Evolutionary conservation across 2,797 vertebrate genomes (phyloP), one percentile per base, ranked within the genome.

Genomic region (Phoebastria nigripes): DNA sequence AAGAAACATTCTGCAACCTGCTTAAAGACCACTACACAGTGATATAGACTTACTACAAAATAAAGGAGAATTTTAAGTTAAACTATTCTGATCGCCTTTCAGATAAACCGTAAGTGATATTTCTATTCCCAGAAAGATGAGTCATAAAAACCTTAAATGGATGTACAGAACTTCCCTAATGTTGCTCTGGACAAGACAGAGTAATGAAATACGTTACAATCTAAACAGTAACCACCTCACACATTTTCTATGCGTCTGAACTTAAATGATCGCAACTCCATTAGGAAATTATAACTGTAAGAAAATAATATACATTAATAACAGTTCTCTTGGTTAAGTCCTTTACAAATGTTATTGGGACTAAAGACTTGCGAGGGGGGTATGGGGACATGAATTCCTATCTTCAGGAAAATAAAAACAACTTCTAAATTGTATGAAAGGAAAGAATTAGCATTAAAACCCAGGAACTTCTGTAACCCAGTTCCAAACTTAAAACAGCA

Each of bases 401-500:
- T 19, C 44, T 73, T 91, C 21, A 67, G 11, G n/a, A 87, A 87
- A 76, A 84, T 21, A 78, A 65, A 85, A 93, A 42, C 37, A 91
- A 66, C 49, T 66, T 84, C 56, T 69, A 49, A 91, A 77, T 22
- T 63, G 16, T n/a, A 80, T 18, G 8, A 54, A 93, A 91, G 33
- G 25, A 71, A 89, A 87, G 26, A 95, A 90, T 26, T 44, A 82
- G 25, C 21, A 92, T 77, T 90, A 87, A 94, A 89, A 33, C 15
- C 7, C 39, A 80, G 25, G 47, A 91, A 92, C 26, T 77, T 69
- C 67, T 61, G 21, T 44, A 90, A 82, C 67, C n/a, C 29, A 70
- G 18, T 93, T 94, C 18, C 58, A 80, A 90, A 93, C 41, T 82
- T 70, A 87, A 92, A 94, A 62, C 13, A 89, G 63, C 41, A 84